Evolutionary conservation across 53 echinoderm and acorn worm genomes (phyloP).

Genomic region (Holothuria leucospilota): DNA sequence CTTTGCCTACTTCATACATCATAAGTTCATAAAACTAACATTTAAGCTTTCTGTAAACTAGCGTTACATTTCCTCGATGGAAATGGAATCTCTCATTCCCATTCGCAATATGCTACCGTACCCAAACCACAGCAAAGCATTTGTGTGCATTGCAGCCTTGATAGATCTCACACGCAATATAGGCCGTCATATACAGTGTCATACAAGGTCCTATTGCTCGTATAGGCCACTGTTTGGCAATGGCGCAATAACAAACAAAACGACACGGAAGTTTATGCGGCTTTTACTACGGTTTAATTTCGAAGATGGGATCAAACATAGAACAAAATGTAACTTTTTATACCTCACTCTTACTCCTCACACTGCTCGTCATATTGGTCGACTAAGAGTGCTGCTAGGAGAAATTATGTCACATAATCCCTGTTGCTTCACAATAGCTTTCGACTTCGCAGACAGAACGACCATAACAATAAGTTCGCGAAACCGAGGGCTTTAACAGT

Average conservation of each 20-base stretch:
- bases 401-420: constrained; percentile 21
- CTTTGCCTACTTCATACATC: no score
- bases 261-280: constrained; percentile 22
- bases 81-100: no score
- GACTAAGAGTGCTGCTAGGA: neutral
- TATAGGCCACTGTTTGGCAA: neutral
- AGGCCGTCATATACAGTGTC: no score
- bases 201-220: no score
- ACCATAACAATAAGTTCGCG: constrained; percentile 34
- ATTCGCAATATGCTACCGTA: no score
- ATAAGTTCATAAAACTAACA: no score
- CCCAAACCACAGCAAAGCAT: no score
- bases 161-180: no score
- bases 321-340: constrained; percentile 19
- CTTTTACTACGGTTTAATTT: no score
- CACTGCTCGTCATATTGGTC: constrained; percentile 77
- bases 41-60: no score
- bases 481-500: constrained; percentile 30
- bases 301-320: neutral
- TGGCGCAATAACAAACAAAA: constrained; percentile 19
- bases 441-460: constrained; percentile 8
- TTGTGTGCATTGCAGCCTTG: no score
- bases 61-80: no score
- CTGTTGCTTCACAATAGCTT: constrained; percentile 20
- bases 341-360: constrained; percentile 92